phyloP scores from a whole-genome alignment of 2,888 invertebrate species.

The Aphodius granarius region DNA sequence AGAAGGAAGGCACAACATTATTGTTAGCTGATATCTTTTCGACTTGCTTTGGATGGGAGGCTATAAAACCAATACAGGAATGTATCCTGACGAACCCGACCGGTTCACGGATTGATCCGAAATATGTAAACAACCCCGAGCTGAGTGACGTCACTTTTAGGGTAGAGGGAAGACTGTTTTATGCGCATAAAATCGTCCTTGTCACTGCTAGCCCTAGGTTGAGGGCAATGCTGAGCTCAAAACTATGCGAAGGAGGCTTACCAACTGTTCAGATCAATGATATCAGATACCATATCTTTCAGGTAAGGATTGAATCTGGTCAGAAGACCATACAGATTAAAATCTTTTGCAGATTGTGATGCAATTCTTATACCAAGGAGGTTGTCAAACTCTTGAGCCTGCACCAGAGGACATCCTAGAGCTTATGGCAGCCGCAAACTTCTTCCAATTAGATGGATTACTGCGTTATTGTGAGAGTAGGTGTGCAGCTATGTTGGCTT shows the following conservation, averaged over 20 bases:
- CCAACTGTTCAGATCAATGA: constrained; percentile 92
- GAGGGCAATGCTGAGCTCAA: constrained; percentile 81
- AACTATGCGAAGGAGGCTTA: constrained; percentile 71
- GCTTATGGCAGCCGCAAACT: constrained; percentile 88
- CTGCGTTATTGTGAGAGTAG: constrained; percentile 83
- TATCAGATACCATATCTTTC: constrained; percentile 89
- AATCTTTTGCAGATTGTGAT: constrained; percentile 73
- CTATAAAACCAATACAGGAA: constrained; percentile 75
- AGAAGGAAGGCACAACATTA: constrained; percentile 88
- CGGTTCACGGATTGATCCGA: constrained; percentile 84
- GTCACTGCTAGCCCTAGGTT: constrained; percentile 88
- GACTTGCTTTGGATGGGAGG: constrained; percentile 86
- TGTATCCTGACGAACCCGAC: constrained; percentile 62
- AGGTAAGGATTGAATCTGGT: constrained; percentile 65
- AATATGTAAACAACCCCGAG: constrained; percentile 92
- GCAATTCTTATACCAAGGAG: constrained; percentile 91
- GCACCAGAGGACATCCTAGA: constrained; percentile 82
- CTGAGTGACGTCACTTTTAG: constrained; percentile 90
- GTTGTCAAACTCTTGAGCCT: constrained; percentile 76
- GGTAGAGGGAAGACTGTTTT: constrained; percentile 88
- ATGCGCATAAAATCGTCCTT: constrained; percentile 91
- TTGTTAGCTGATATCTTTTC: constrained; percentile 87
- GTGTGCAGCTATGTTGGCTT: constrained; percentile 80
- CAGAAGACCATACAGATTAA: too few species aligned
- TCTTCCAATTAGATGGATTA: constrained; percentile 85